Evolutionary conservation across 2,888 invertebrate species (phyloP), one percentile per base, ranked within the genome.

Genomic region (Kryphioiulus occultus): DNA sequence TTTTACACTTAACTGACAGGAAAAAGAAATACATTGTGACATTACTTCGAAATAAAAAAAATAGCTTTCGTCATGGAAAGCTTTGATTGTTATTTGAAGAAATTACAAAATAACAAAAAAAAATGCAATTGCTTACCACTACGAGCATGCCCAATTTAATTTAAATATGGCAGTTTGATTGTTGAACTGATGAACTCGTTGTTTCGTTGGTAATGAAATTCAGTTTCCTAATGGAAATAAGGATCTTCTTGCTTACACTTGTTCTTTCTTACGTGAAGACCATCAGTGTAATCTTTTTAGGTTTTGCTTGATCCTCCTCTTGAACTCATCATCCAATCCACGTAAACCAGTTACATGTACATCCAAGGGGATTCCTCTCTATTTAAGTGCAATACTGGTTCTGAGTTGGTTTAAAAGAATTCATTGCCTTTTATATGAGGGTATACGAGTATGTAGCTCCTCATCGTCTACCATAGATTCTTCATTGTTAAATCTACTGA

Each of bases 401-500:
- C 78, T 78, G 78, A 4, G 26, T 22, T 78, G 12, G 78, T 78
- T 22, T 9, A 9, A 78, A 78, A 78, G 30, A 78, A 30, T 78
- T 78, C 78, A 78, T 78, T 78, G 78, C 78, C 78, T 78, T 78
- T 78, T 78, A 78, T 78, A 68, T 68, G 30, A 78, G n/a, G 78
- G 30, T 78, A 30, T 84, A 35, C 84, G 35, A 19, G 84, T 17
- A 35, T 39, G 22, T 84, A 84, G 35, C 10, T 68, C 9, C n/a
- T 84, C n/a, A 17, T 84, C 4, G 35, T 39, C 83, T 35, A 35
- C 85, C n/a, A 39, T 39, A 85, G 22, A 44, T 85, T 85, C n/a
- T 85, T 85, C 85, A 85, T 85, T 44, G 39, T 85, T 85, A 78
- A 78, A 42, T 85, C 42, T 22, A 85, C 39, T 85, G 85, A 44